Base-by-base conservation (phyloP, 2,888 invertebrate species). In the Sinodicranocentrus sp. region DNA sequence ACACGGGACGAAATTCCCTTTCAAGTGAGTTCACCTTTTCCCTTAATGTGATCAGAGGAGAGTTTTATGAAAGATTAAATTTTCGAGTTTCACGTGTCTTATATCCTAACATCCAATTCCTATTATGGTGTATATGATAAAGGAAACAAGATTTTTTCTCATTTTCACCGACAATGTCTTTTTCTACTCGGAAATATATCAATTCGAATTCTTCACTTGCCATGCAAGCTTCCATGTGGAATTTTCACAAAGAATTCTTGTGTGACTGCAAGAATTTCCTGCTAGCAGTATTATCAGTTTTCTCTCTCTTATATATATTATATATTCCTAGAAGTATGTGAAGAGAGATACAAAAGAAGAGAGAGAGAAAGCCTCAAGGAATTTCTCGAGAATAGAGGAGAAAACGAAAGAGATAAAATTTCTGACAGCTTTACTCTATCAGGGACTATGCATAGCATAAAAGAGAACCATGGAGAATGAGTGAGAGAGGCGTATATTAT, bases 391-490 rank as follows among this genome's bases (percentile, higher is more conserved):
- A 71, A 67, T 26, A 13, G 76, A 39, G 67, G 57, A 67, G 44
- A 71, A 79, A 78, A 44, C 61, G 59, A 33, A 23, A 10, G 33
- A 54, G 80, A 80, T 80, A 80, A 80, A 72, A 68, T 71, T 70
- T 73, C 67, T 73, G 80, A 80, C 80, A 80, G 67, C 54, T 70
- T 61, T 59, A 48, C 78, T 68, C 48, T 78, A 70, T 79, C 77
- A 57, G 28, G 25, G 26, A 57, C 33, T 23, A 52, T 75, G 21
- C 52, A 39, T 63, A 26, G 33, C 17, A 10, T 52, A n/a, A n/a
- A n/a, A n/a, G n/a, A n/a, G n/a, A n/a, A 57, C 52, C 10, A 33
- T 10, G 33, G 19, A 48, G 28, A 44, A 26, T 6, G 19, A 19
- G 13, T 39, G 63, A 63, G 28, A 33, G n/a, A 23, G n/a, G 28